Conservation (phyloP, 1,140 invertebrate genomes). For the Pseudobourletiella spinata region DNA sequence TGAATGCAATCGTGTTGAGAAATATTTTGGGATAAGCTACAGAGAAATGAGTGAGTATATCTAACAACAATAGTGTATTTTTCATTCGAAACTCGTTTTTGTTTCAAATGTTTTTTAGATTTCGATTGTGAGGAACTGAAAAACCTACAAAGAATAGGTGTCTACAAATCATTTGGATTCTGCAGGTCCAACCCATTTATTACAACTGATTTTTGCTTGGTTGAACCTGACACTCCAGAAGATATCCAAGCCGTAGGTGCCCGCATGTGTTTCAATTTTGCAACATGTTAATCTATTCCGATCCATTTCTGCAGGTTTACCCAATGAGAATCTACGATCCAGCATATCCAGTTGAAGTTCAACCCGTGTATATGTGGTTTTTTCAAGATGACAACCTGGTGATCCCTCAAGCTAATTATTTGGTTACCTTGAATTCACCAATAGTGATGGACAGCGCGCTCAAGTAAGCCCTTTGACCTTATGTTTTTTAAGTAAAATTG, state of each 20-base stretch:
- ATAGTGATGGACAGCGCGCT: neutral
- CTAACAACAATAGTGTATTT: no score
- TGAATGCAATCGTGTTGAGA: neutral
- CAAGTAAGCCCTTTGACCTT: neutral
- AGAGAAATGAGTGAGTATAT: neutral
- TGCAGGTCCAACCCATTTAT: slow-evolving; percentile 1
- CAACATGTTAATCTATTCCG: no score
- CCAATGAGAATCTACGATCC: neutral
- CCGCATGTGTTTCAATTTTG: no score
- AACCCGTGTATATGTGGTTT: neutral
- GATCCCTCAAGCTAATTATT: neutral
- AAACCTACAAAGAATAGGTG: neutral
- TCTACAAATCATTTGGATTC: neutral
- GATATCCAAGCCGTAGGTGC: neutral
- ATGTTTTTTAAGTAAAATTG: no score
- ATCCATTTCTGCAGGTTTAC: no score
- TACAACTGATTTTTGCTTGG: neutral
- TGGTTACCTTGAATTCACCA: neutral
- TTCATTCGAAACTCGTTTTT: no score
- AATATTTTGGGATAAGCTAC: slow-evolving; percentile 2
- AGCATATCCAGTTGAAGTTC: neutral
- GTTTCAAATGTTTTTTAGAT: neutral
- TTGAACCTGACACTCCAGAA: neutral
- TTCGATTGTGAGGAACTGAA: neutral
- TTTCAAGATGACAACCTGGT: slow-evolving; percentile 2